phyloP scores from a whole-genome alignment of 2,797 vertebrate species.

The Syngnathus acus region DNA sequence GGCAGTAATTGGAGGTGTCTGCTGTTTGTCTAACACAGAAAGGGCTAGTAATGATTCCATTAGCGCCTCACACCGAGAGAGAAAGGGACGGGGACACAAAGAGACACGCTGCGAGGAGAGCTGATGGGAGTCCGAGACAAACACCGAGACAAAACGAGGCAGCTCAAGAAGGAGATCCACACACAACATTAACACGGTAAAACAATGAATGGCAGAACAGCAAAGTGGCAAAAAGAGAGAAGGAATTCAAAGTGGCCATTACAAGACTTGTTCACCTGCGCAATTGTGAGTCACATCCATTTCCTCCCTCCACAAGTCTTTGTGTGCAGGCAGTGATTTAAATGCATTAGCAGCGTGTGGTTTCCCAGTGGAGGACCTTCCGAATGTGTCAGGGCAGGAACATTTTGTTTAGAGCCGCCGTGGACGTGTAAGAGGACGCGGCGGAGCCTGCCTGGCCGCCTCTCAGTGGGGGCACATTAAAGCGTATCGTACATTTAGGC shows the following conservation, averaged over 20 bases:
- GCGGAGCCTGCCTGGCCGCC: constrained; percentile 46
- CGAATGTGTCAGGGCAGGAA: constrained; percentile 39
- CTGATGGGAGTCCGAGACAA: neutral
- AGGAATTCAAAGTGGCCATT: constrained; percentile 29
- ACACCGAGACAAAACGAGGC: constrained; percentile 14
- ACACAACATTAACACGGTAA: constrained; percentile 14
- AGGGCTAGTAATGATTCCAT: constrained; percentile 73
- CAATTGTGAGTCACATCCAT: constrained; percentile 33
- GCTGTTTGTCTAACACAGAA: constrained; percentile 68
- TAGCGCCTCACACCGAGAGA: constrained; percentile 57
- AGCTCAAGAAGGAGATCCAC: constrained; percentile 22
- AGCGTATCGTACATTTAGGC: constrained; percentile 18
- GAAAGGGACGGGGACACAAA: constrained; percentile 13
- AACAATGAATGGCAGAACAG: constrained; percentile 17
- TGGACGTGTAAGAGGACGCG: constrained; percentile 39
- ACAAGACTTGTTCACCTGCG: constrained; percentile 49
- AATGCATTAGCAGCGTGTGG: constrained; percentile 59
- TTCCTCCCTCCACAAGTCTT: constrained; percentile 30
- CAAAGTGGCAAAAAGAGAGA: constrained; percentile 24
- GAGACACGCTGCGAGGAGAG: neutral
- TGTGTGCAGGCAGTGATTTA: constrained; percentile 50
- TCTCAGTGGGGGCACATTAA: constrained; percentile 42
- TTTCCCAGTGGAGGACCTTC: constrained; percentile 51
- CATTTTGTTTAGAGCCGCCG: constrained; percentile 45
- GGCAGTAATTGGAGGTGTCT: constrained; percentile 66